Base-by-base conservation (phyloP, 1,140 invertebrate genomes). In the Anadara kagoshimensis region DNA sequence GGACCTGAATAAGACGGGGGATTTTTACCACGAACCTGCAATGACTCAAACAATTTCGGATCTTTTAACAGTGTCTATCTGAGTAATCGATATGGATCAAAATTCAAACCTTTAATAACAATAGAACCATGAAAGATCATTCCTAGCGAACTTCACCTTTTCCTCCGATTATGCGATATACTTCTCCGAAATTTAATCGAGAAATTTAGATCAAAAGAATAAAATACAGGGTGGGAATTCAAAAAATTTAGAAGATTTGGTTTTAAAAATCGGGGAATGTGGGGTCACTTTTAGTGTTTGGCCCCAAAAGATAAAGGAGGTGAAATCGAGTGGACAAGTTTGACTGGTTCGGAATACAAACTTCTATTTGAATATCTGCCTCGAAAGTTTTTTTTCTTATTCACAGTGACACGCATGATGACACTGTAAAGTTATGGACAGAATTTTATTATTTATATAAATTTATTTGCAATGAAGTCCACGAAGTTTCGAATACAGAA, bases 361-460 rank as follows among this genome's bases (percentile, higher is more conserved):
- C 54, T 10, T 22, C n/a, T n/a, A n/a, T n/a, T n/a, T n/a, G n/a
- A n/a, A n/a, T n/a, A n/a, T n/a, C n/a, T n/a, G n/a, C n/a, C n/a
- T n/a, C 45, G 12, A 1, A 12, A n/a, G 12, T 16, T 16, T n/a
- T n/a, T 49, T 49, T n/a, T n/a, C 45, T 12, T 16, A 49, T 16
- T 16, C 12, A 12, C n/a, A 49, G n/a, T 5, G 5, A 49, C n/a
- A 49, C 45, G 1, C 45, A 49, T 49, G 45, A 49, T 49, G 1
- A n/a, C 12, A 49, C 45, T 16, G 45, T 49, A 16, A 49, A 49
- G n/a, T n/a, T 49, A 16, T 49, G 45, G 45, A 49, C 12, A 49
- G 45, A 49, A 16, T 49, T 49, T n/a, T n/a, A n/a, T n/a, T n/a
- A n/a, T 62, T 44, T 20, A 44, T 41, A 62, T 62, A 8, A 62